A percentile compares a stretch with the other conserved stretches of the same genome.
phyloP scores from a whole-genome alignment of 2,888 invertebrate genomes.

The Gandaritis pyraliata region DNA sequence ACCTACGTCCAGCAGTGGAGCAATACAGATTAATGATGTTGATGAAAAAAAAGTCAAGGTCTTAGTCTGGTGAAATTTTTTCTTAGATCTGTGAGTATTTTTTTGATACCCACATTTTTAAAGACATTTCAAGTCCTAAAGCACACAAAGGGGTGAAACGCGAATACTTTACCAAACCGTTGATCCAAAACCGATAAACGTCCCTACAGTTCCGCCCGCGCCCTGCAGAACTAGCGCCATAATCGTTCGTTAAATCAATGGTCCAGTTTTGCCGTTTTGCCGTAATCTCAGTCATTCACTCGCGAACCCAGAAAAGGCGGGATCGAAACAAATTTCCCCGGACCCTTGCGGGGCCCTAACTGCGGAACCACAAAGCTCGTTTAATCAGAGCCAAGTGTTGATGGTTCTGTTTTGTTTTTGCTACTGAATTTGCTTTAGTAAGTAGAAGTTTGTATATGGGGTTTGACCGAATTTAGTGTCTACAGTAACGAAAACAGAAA shows the following conservation, averaged over 20 bases:
- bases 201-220: slow-evolving; percentile 24
- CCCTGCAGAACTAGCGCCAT: slow-evolving; percentile 23
- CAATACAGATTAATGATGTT: too few relatives aligned
- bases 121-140: background rate
- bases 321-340: slow-evolving; percentile 46
- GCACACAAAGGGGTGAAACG: slow-evolving; percentile 7
- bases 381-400: slow-evolving; percentile 44
- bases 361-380: slow-evolving; percentile 36
- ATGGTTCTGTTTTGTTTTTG: slow-evolving; percentile 49
- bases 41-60: too few relatives aligned
- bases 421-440: slow-evolving; percentile 46
- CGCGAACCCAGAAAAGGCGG: slow-evolving; percentile 45
- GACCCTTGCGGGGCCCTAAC: slow-evolving; percentile 33
- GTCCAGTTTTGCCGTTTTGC: slow-evolving; percentile 26
- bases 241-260: slow-evolving; percentile 29
- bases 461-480: background rate
- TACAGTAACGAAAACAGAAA: too few relatives aligned
- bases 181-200: slow-evolving; percentile 28
- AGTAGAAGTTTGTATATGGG: background rate
- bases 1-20: too few relatives aligned
- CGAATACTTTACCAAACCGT: slow-evolving; percentile 22
- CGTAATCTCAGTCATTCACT: slow-evolving; percentile 43
- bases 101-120: too few relatives aligned
- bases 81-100: too few relatives aligned
- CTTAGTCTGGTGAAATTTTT: too few relatives aligned